Conservation (phyloP, 2,888 invertebrate genomes). For the Anoplius nigerrimus region DNA sequence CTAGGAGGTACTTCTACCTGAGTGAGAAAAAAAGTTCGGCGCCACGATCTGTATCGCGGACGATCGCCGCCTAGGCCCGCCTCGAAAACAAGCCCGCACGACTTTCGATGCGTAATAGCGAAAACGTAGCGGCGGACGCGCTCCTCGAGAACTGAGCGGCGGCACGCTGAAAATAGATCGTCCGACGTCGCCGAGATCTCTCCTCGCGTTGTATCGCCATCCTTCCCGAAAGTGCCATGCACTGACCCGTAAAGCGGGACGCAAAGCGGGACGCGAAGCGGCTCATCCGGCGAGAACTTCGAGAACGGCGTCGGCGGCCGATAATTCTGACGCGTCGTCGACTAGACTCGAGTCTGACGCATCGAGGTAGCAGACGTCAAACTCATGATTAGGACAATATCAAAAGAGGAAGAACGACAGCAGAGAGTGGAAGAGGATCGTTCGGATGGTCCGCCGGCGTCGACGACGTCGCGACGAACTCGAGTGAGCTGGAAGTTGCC, state of each 20-base stretch:
- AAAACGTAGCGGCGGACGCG: slow-evolving; percentile 30
- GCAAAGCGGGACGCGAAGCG: neutral
- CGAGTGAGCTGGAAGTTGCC: slow-evolving; percentile 22
- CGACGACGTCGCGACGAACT: slow-evolving; percentile 4
- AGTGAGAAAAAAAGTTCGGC: slow-evolving; percentile 4
- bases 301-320: neutral
- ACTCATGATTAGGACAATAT: slow-evolving; percentile 44
- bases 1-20: neutral
- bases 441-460: slow-evolving; percentile 11
- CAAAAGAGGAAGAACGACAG: slow-evolving; percentile 18
- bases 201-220: slow-evolving; percentile 37
- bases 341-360: slow-evolving; percentile 7
- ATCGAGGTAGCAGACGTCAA: slow-evolving; percentile 17
- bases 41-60: neutral
- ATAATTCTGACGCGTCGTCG: neutral
- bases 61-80: neutral
- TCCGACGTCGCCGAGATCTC: slow-evolving; percentile 21
- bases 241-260: neutral
- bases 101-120: slow-evolving; percentile 32
- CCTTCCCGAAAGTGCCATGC: slow-evolving; percentile 2
- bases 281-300: neutral
- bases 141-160: slow-evolving; percentile 32
- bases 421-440: slow-evolving; percentile 17
- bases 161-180: slow-evolving; percentile 48
- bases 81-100: neutral